Evolutionary conservation across 2,888 invertebrate genomes (phyloP), one percentile per base, ranked within the genome.

Genomic region (Dendrolimus houi): DNA sequence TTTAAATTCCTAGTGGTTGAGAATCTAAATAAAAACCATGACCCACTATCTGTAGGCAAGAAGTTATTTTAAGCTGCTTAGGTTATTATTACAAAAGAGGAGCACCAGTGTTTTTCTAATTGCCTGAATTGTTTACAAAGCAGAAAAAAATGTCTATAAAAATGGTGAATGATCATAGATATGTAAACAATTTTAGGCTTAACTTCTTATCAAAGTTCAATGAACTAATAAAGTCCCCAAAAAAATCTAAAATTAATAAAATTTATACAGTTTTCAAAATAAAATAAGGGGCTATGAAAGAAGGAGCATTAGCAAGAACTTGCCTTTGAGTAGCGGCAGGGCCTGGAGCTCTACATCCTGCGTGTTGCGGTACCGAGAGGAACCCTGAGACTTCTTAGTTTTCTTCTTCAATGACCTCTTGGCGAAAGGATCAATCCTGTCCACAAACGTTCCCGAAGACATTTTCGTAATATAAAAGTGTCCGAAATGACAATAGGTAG

Each of bases 371-470:
- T 99, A 99, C 79, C 99, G 95, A 68, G 99, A 99, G 76, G 99
- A 99, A 77, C 99, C 99, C 92, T 99, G 99, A 84, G 98, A 98
- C 92, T 98, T 97, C 93, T 98, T 98, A 83, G 97, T 97, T 92
- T 99, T 98, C 93, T 99, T 98, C 93, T 98, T 98, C 79, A 98
- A 92, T 79, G 99, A 98, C 87, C 98, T 95, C 93, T 99, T 99
- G 76, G 97, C 97, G 92, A 99, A 99, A 80, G 99, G 99, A 93
- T 99, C 99, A 93, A 99, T 99, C 92, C 98, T 96, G 94, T 99
- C 99, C 92, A 98, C 98, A 93, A 98, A 97, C 88, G 96, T 95
- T 92, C 94, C 95, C 92, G 96, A 94, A 90, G 91, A 91, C 94
- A 93, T 93, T 84, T 91, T 92, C 87, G 77, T 78, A 81, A 79